These are phyloP conservation scores for Xylocopa sonorina DNA, from an alignment of 1,140 invertebrate species.

Conservation along the genomic window DNA sequence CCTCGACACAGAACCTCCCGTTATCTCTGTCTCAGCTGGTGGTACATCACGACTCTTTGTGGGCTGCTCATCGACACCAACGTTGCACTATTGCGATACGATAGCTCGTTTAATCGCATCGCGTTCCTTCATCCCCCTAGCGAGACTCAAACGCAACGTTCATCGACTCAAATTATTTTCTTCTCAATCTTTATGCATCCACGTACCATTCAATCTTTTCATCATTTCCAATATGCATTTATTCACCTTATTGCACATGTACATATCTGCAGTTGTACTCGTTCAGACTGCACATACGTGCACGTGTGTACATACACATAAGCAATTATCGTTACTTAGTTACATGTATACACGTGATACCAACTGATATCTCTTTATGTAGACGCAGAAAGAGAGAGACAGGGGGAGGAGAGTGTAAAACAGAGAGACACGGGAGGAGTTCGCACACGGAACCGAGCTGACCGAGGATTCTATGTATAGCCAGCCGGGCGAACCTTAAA, in stretches of 20 bases:
- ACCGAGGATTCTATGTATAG: slow-evolving; percentile 80
- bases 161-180: no score
- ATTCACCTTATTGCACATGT: not conserved
- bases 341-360: no score
- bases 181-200: no score
- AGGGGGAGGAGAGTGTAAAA: no score
- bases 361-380: no score
- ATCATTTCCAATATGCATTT: not conserved
- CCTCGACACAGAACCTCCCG: not conserved
- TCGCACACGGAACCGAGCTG: slow-evolving; percentile 73
- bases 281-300: no score
- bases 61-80: slow-evolving; percentile 3
- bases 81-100: slow-evolving; percentile 14
- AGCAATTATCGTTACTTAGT: no score
- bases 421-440: slow-evolving; percentile 17
- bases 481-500: slow-evolving; percentile 79
- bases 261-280: not conserved
- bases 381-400: not conserved
- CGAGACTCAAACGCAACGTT: no score
- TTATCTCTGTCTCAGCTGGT: not conserved
- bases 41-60: not conserved
- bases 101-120: slow-evolving; percentile 18
- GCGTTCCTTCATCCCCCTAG: not conserved
- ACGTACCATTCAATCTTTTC: no score
- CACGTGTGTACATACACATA: no score